Conservation (phyloP, 2,797 vertebrate species). For the Kryptolebias ocellatus region DNA sequence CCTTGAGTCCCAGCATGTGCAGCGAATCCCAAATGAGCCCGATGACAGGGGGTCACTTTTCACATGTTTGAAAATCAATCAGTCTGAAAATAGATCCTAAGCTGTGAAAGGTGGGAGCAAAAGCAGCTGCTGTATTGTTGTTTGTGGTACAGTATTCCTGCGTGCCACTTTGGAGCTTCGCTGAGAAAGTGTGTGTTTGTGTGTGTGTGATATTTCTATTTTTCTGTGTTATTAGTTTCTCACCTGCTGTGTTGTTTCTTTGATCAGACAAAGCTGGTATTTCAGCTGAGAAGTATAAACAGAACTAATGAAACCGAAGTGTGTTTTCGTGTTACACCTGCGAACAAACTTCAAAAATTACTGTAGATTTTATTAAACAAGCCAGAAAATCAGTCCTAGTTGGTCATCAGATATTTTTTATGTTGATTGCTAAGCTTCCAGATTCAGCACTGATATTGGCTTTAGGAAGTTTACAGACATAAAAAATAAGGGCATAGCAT, state of each 20-base stretch:
- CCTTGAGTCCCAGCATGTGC: constrained; percentile 52
- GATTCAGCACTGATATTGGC: constrained; percentile 4
- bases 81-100: constrained; percentile 39
- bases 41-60: constrained; percentile 15
- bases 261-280: constrained; percentile 43
- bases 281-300: constrained; percentile 11
- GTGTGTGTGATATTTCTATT: neutral
- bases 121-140: constrained; percentile 10
- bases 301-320: neutral
- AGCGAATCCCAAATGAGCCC: constrained; percentile 69
- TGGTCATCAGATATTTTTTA: neutral
- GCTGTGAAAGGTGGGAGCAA: constrained; percentile 34
- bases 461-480: constrained; percentile 13
- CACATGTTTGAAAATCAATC: constrained; percentile 66
- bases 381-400: neutral
- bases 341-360: neutral
- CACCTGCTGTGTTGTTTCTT: constrained; percentile 30
- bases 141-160: neutral
- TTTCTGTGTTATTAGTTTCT: constrained; percentile 4
- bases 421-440: constrained; percentile 22
- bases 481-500: constrained; percentile 3
- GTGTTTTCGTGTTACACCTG: neutral
- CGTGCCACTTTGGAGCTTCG: neutral
- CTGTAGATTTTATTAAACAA: neutral
- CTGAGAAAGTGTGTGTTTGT: neutral